Base-by-base conservation (phyloP, 2,797 vertebrate species). In the Cryptoblepharus egeriae region DNA sequence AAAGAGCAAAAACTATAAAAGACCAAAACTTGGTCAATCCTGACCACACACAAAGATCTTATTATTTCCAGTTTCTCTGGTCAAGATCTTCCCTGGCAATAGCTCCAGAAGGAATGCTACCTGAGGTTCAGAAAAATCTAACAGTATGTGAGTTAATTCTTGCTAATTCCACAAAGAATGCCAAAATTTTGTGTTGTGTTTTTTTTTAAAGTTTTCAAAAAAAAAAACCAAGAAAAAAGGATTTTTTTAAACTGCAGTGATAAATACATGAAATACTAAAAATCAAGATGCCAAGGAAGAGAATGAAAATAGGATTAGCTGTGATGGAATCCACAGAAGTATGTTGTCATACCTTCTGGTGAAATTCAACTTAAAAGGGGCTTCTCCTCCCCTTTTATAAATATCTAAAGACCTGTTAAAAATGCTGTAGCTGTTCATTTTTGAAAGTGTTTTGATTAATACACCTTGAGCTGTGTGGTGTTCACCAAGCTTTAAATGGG, bases 361-460 rank as follows among this genome's bases (percentile, higher is more conserved):
- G 1, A 4, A 72, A n/a, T 37, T 45, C 49, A 87, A 79, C 16
- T n/a, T n/a, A 72, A 20, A 32, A 22, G 28, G 24, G 85, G n/a
- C n/a, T n/a, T n/a, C 81, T 87, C 13, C 0, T 1, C 39, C 60
- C 74, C 77, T 75, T 35, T 82, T 72, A 2, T 52, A 42, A 84
- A 73, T 26, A 85, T 45, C 24, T 86, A 13, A 1, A 72, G 15
- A 52, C 1, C 9, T 7, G 57, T 35, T 68, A 37, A 9, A 52
- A 42, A 42, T 9, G 32, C 1, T 81, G 39, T 20, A 64, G 45
- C 78, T 65, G 60, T 83, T 77, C 24, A 58, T 37, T 28, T 3
- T 58, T 61, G n/a, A 88, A 85, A 3, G 78, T 18, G 4, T 76
- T 76, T 76, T 49, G 13, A 82, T 52, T 65, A 61, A 68, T 58